Evolutionary conservation across 2,888 invertebrate genomes (phyloP).

Genomic region (Cremastinae sp.): DNA sequence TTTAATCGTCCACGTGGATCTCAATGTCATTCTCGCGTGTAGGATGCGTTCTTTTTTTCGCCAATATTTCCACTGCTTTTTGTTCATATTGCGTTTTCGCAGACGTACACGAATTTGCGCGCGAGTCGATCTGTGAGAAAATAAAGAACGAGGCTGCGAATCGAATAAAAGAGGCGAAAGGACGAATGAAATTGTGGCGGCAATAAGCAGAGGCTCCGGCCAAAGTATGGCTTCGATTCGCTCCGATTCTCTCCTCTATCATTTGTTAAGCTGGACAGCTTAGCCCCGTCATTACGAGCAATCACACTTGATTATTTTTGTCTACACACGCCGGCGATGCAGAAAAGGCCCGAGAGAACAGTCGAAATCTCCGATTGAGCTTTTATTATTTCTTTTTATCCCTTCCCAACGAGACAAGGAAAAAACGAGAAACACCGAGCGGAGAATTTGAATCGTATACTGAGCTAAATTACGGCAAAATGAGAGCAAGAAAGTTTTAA

Average conservation of each 20-base stretch:
- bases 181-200: conserved; percentile 52
- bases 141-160: conserved; percentile 3
- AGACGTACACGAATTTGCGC: too few relatives aligned
- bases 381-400: neutral
- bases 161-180: conserved; percentile 10
- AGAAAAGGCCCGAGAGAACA: conserved; percentile 34
- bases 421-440: conserved; percentile 1
- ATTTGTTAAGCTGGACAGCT: conserved; percentile 80
- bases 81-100: too few relatives aligned
- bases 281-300: conserved; percentile 80
- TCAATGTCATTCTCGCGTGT: too few relatives aligned
- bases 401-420: too few relatives aligned
- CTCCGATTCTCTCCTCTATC: conserved; percentile 67
- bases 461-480: conserved; percentile 21
- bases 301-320: conserved; percentile 80
- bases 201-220: conserved; percentile 19
- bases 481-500: too few relatives aligned
- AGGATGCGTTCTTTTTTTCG: too few relatives aligned
- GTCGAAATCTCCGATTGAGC: neutral
- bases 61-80: too few relatives aligned
- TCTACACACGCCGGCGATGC: conserved; percentile 72
- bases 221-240: too few relatives aligned
- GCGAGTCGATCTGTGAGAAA: neutral
- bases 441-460: too few relatives aligned
- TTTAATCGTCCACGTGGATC: too few relatives aligned